Evolutionary conservation across 2,888 invertebrate species (phyloP).

Genomic region (Drosophila pullipes): DNA sequence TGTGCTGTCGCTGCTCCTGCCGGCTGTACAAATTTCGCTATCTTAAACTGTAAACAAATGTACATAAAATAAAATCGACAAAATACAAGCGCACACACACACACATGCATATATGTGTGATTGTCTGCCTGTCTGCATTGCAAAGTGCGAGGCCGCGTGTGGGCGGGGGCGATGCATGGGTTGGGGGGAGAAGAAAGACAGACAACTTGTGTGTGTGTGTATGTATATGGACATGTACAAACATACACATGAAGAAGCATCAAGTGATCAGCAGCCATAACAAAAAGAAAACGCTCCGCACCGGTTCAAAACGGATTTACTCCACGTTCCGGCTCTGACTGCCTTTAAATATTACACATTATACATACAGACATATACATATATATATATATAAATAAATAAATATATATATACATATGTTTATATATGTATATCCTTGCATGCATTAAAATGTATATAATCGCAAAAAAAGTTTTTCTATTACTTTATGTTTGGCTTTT

Average conservation of each 20-base stretch:
- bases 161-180: constrained; percentile 40
- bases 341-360: constrained; percentile 1
- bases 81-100: constrained; percentile 52
- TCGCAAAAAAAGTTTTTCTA: constrained; percentile 7
- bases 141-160: constrained; percentile 72
- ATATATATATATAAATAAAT: background rate
- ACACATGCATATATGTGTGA: constrained; percentile 9
- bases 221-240: background rate
- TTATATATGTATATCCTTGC: background rate
- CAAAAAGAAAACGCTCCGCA: constrained; percentile 28
- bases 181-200: constrained; percentile 45
- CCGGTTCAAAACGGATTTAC: constrained; percentile 41
- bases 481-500: constrained; percentile 18
- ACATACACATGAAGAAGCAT: constrained; percentile 21
- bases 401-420: background rate
- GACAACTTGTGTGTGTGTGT: constrained; percentile 24
- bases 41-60: constrained; percentile 80
- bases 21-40: constrained; percentile 79
- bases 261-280: constrained; percentile 58
- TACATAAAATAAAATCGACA: constrained; percentile 78
- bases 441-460: constrained; percentile 10
- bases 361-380: background rate
- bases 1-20: constrained; percentile 57
- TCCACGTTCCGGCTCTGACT: constrained; percentile 23
- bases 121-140: constrained; percentile 60